Evolutionary conservation across 2,797 vertebrate genomes (phyloP), one percentile per base, ranked within the genome.

Genomic region (Austrolebias charrua): DNA sequence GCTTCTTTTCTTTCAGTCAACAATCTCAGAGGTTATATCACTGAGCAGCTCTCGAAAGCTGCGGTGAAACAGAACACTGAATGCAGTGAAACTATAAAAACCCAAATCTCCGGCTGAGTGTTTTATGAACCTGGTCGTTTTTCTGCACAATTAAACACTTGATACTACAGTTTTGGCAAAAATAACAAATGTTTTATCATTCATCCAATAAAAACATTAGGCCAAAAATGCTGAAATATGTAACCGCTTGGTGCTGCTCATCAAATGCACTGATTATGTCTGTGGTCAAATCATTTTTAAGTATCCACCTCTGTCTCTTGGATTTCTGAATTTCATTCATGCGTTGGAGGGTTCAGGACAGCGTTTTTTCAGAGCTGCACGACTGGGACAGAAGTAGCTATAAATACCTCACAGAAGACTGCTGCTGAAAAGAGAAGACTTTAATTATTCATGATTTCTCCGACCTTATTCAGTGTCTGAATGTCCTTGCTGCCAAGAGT

Each of bases 361-460:
- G 65, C 40, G 53, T 78, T 79, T 86, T 63, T 66, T 80, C 44
- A 44, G 64, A 69, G 78, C 24, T 48, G 56, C 69, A 48, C 18
- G 28, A 66, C 73, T 72, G 72, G 60, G 8, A 44, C 69, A 73
- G 82, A 77, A 60, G 63, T 4, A 60, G 78, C 86, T 91, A 92
- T 83, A 91, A 91, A 92, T 91, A 92, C 71, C 80, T 70, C 14
- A 10, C 13, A 45, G 81, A 69, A 78, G 79, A 85, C 84, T 77
- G 56, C 71, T 48, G 79, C 73, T 81, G 80, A 88, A 87, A 87
- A 86, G 83, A 83, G 85, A 84, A 67, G 46, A 10, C 75, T 82
- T 92, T 57, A 89, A 92, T 91, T 86, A 92, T 92, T 92, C 78
- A 91, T 84, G 78, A 75, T 62, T 83, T 75, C 76, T 68, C 59